Evolutionary conservation across 2,113 vertebrate species (phyloP).

Genomic region (Ia io): DNA sequence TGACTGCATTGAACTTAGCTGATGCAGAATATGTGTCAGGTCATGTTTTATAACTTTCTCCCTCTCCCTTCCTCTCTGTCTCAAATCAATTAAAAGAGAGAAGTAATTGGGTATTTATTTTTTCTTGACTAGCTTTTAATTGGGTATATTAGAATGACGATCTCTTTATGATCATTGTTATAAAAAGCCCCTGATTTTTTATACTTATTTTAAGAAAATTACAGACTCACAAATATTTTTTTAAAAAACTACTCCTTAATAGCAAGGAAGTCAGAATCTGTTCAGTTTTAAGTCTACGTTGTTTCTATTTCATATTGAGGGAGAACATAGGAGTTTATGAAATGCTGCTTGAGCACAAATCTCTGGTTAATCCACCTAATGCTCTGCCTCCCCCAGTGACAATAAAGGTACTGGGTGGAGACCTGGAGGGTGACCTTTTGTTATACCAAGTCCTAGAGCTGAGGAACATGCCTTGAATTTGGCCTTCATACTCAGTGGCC

Average conservation of each 20-base stretch:
- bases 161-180: neutral
- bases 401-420: neutral
- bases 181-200: neutral
- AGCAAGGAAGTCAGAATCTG: neutral
- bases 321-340: neutral
- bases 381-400: neutral
- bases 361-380: neutral
- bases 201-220: neutral
- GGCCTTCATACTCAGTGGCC: neutral
- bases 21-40: neutral
- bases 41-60: neutral
- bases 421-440: neutral
- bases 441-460: neutral
- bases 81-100: neutral
- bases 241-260: neutral
- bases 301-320: neutral
- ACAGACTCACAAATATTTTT: neutral
- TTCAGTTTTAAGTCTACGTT: neutral
- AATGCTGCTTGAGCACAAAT: neutral
- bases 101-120: neutral
- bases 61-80: neutral
- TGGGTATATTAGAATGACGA: neutral
- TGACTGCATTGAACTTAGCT: neutral
- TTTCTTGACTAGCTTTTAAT: neutral
- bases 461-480: neutral